Evolutionary conservation across 2,113 vertebrate genomes (phyloP).

Genomic region (Antigone vipio): DNA sequence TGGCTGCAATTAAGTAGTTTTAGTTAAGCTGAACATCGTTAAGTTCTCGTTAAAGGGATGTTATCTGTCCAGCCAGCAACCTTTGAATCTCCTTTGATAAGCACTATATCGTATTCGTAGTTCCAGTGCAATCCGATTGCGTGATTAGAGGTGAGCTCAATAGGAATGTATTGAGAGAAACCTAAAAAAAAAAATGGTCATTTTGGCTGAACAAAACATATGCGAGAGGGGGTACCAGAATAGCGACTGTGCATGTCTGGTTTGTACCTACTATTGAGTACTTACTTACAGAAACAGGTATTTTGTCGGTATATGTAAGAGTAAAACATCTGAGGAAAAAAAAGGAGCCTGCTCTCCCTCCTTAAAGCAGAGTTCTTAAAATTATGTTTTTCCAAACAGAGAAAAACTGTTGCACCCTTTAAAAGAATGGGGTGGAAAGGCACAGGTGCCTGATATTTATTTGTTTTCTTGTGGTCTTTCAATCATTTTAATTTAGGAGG

Average conservation of each 20-base stretch:
- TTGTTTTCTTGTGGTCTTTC: neutral
- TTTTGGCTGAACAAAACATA: neutral
- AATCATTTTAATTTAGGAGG: neutral
- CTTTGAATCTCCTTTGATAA: neutral
- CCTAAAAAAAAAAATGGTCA: neutral
- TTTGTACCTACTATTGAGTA: neutral
- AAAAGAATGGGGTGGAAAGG: neutral
- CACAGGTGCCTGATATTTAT: neutral
- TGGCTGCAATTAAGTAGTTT: neutral
- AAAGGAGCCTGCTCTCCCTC: neutral
- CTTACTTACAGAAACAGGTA: neutral
- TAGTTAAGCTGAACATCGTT: neutral
- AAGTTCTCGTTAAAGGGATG: neutral
- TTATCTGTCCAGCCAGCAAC: neutral
- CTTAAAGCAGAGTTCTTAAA: neutral
- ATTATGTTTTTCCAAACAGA: neutral
- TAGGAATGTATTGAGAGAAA: neutral
- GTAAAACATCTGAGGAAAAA: neutral
- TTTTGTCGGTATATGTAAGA: neutral
- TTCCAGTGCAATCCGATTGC: no score
- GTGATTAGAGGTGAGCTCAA: neutral
- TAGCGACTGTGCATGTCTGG: neutral
- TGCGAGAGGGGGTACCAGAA: fast-evolving
- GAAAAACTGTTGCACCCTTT: neutral
- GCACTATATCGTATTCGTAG: neutral